These are phyloP conservation scores for Chascanopsetta lugubris DNA, from an alignment of 2,113 vertebrate genomes.

Conservation along the genomic window DNA sequence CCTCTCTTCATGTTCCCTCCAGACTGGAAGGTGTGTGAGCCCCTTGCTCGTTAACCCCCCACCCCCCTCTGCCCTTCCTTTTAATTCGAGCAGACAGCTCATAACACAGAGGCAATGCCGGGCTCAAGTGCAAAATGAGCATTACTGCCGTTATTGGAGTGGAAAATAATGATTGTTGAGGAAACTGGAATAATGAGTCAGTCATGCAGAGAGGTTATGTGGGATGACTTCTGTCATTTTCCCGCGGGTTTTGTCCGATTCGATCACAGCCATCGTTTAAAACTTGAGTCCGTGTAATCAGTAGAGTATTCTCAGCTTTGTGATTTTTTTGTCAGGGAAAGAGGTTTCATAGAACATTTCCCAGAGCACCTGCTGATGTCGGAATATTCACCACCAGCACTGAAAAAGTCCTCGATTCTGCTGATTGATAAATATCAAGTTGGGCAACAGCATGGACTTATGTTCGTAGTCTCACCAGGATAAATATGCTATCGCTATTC, in stretches of 20 bases:
- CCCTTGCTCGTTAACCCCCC: conserved; percentile 6
- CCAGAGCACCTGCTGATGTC: neutral
- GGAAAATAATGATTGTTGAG: conserved; percentile 22
- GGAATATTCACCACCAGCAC: neutral
- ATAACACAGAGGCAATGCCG: neutral
- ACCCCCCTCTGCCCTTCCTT: neutral
- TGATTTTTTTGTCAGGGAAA: conserved; percentile 1
- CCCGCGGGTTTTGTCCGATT: neutral
- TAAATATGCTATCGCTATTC: too few species aligned
- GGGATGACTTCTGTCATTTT: neutral
- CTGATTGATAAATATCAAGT: too few species aligned
- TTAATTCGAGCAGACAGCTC: conserved; percentile 16
- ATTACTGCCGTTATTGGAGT: conserved; percentile 17
- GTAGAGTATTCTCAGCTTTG: neutral
- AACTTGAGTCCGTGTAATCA: neutral
- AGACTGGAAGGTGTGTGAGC: neutral
- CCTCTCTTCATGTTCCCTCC: neutral
- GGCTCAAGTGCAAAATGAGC: conserved; percentile 15
- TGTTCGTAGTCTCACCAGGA: too few species aligned
- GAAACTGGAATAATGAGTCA: conserved; percentile 46
- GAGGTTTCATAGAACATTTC: conserved; percentile 2
- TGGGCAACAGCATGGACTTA: too few species aligned
- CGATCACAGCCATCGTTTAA: neutral
- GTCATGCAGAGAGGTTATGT: conserved; percentile 26
- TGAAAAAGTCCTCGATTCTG: too few species aligned